phyloP scores from a whole-genome alignment of 2,797 vertebrate species.

The Esox masquinongy region DNA sequence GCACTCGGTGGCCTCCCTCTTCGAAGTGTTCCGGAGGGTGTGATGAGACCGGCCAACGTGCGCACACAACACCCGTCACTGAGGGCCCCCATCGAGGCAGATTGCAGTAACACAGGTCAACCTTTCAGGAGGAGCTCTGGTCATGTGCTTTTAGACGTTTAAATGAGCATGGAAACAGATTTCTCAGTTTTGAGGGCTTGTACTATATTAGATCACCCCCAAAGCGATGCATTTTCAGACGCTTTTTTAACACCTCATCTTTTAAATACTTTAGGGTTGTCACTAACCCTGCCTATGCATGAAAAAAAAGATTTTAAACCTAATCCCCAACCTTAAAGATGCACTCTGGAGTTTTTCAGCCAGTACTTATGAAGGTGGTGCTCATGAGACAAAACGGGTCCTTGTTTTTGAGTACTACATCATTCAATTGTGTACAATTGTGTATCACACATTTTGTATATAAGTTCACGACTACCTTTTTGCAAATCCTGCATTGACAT shows the following conservation, averaged over 20 bases:
- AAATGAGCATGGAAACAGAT: conserved; percentile 44
- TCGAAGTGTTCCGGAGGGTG: conserved; percentile 85
- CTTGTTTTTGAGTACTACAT: no score
- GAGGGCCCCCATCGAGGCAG: conserved; percentile 30
- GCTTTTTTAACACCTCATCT: conserved; percentile 16
- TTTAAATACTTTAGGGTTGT: conserved; percentile 24
- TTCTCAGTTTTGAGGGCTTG: conserved; percentile 17
- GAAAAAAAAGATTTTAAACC: no score
- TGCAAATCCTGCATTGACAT: conserved; percentile 12
- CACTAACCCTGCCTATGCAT: no score
- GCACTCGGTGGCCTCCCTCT: conserved; percentile 94
- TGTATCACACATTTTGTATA: no score
- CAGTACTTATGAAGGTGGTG: no score
- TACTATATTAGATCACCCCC: conserved; percentile 38
- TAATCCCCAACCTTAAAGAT: no score
- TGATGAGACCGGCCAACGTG: conserved; percentile 56
- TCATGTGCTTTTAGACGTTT: conserved; percentile 55
- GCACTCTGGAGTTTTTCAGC: no score
- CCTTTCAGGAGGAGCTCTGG: conserved; percentile 50
- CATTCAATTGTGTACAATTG: no score
- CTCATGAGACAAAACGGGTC: no score
- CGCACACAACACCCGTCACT: conserved; percentile 50
- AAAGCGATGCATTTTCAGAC: conserved; percentile 45
- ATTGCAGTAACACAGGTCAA: conserved; percentile 32
- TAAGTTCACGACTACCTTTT: no score